Evolutionary conservation across 1,140 invertebrate species (phyloP), one percentile per base, ranked within the genome.

Genomic region (Heliconius hermathena): DNA sequence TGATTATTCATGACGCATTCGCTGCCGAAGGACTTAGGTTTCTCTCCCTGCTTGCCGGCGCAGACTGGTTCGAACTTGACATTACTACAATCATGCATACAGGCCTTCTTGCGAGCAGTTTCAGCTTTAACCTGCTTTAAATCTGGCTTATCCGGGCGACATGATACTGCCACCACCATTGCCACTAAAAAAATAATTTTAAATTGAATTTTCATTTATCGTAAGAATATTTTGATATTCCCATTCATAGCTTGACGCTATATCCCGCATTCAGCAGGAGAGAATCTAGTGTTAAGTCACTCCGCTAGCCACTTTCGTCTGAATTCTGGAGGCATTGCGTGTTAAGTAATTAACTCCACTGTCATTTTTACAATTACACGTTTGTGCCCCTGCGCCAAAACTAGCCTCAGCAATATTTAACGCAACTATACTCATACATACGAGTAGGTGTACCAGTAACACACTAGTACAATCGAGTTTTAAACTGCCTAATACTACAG

Each of bases 1-100:
- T 95, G 95, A 81, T 96, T 96, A 77, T 94, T 93, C 89, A 96
- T 89, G 52, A 95, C 95, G 80, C 95, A 96, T 76, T 93, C 91
- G 85, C 89, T 95, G 72, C 95, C 95, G 73, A 95, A 96, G 0
- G 95, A 95, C 85, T 94, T 94, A 1, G 94, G 89, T 74, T 94
- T 95, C 49, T 94, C 91, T 2, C 93, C 95, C 6, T 85, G 88
- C 81, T 95, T 95, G 71, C 95, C 94, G 20, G 95, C 95, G 85
- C 95, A 96, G 57, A 96, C 80, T 18, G 95, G 95, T 38, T 95
- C 93, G 70, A 94, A 93, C 26, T 92, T 90, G 9, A 81, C 91
- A 18, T 38, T 60, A 41, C 84, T 83, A 77, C 95, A 96, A 76
- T 93, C 94, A 49, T 94, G 92, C 74, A 94, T 85, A 80, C 95